Base-by-base conservation (phyloP, 2,888 invertebrate species). In the Eilema depressum region DNA sequence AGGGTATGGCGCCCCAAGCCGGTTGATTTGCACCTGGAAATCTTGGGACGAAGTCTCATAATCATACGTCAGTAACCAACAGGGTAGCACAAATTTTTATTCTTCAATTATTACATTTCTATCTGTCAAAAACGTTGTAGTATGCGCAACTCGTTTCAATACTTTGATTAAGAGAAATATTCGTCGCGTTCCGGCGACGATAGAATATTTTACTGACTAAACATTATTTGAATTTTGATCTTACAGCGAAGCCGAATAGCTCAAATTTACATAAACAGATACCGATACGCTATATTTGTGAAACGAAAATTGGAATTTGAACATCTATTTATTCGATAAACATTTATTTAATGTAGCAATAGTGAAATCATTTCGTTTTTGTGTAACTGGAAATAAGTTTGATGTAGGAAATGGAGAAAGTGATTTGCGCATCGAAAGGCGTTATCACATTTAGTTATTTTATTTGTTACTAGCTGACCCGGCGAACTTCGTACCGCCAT, bases 161-260 rank as follows among this genome's bases (percentile, higher is more conserved):
- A 23, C 25, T 33, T 33, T 33, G 30, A 66, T 30, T 65, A 28
- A 53, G 64, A 37, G 8, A 5, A 64, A 65, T 65, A 57, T 65
- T 56, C 23, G 33, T 56, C 65, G 23, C 11, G 25, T 20, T 66
- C 5, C 17, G 17, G 57, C 5, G 25, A 3, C 57, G 25, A 37
- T 25, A 25, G 66, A 66, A 66, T 57, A 66, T 66, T 66, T 66
- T 25, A 57, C 3, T 17, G 56, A 56, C n/a, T 33, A 20, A 33
- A 57, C 33, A 23, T 57, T 17, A 66, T 57, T 66, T 33, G 30
- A 37, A 66, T 57, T 37, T 37, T 11, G 20, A 66, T 66, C 57
- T 17, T 57, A 25, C 33, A 17, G 33, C 7, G 53, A 57, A 33
- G 23, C 33, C 25, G 10, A 3, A 57, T 33, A 37, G 14, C 26